Base-by-base conservation (phyloP, 2,113 vertebrate genomes). In the Merops nubicus region DNA sequence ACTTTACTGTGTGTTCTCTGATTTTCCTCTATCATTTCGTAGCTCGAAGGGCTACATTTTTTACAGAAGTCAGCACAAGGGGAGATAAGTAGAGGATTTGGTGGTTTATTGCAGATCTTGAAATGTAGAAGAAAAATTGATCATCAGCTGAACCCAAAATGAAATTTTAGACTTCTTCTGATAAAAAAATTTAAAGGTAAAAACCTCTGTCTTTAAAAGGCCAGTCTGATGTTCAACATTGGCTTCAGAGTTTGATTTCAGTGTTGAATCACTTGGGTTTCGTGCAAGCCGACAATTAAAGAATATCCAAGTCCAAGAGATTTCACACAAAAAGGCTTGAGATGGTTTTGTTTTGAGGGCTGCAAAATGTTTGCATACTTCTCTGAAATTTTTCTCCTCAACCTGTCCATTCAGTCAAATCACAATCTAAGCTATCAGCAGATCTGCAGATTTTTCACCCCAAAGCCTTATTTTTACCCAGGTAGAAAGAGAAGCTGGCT, bases 11-110 rank as follows among this genome's bases (percentile, higher is more conserved):
- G 70, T 90, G 82, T 92, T 94, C 75, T 91, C 76, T 92, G 95
- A 88, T 92, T 96, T 96, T 92, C 48, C 53, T 68, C 88, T 81
- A 67, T 91, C 64, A 85, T 96, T 97, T 75, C 68, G 73, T 85
- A 88, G 88, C 93, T 96, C 48, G 85, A 78, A 95, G 92, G 90
- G 82, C 68, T 78, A 77, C 47, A 64, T 92, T 91, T 96, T 91
- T 88, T 78, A 81, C 64, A 45, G 50, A 86, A 93, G 42, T 91
- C 72, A 91, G 68, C 79, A 85, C 59, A 89, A 79, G 67, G 79
- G 73, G 79, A 94, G 77, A 91, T 91, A 78, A 96, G 60, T 51
- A 64, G 64, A 85, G 56, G 91, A 75, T 91, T 92, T 94, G 68
- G 84, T 81, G 48, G n/a, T 42, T 95, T 97, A 91, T 85, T 92